A percentile compares a stretch with the other conserved stretches of the same genome.
phyloP scores from a whole-genome alignment of 1,140 invertebrate genomes.

The Drosophila ogumai region DNA sequence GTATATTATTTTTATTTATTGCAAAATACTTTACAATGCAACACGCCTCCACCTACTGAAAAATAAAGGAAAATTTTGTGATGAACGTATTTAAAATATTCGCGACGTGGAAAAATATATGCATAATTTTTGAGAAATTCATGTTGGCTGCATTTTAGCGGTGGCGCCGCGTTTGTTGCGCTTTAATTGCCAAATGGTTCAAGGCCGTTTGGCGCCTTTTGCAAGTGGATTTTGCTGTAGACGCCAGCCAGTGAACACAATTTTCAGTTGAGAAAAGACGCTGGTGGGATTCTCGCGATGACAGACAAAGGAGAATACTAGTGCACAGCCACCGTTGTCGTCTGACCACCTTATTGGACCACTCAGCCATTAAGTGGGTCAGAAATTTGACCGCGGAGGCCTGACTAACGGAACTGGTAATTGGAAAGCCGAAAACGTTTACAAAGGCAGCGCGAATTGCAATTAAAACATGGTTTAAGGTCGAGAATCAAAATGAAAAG shows the following conservation, averaged over 20 bases:
- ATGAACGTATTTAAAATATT: slow-evolving; percentile 30
- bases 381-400: neutral
- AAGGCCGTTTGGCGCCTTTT: slow-evolving; percentile 29
- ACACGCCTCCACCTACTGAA: slow-evolving; percentile 12
- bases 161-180: slow-evolving; percentile 37
- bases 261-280: neutral
- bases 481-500: neutral
- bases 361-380: slow-evolving; percentile 26
- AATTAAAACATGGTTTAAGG: neutral
- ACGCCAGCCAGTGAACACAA: slow-evolving; percentile 10
- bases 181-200: slow-evolving; percentile 55
- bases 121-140: slow-evolving; percentile 3
- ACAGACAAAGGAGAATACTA: slow-evolving; percentile 34
- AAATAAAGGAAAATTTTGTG: slow-evolving; percentile 6
- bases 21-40: slow-evolving; percentile 38
- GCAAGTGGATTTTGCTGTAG: slow-evolving; percentile 52
- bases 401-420: neutral
- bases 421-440: neutral
- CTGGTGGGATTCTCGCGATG: neutral
- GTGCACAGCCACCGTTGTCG: neutral
- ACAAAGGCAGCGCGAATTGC: neutral
- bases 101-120: slow-evolving; percentile 5
- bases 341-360: slow-evolving; percentile 22
- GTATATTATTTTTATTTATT: slow-evolving; percentile 29
- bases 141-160: slow-evolving; percentile 43